Evolutionary conservation across 2,113 vertebrate species (phyloP).

Genomic region (Syngnathus floridae): DNA sequence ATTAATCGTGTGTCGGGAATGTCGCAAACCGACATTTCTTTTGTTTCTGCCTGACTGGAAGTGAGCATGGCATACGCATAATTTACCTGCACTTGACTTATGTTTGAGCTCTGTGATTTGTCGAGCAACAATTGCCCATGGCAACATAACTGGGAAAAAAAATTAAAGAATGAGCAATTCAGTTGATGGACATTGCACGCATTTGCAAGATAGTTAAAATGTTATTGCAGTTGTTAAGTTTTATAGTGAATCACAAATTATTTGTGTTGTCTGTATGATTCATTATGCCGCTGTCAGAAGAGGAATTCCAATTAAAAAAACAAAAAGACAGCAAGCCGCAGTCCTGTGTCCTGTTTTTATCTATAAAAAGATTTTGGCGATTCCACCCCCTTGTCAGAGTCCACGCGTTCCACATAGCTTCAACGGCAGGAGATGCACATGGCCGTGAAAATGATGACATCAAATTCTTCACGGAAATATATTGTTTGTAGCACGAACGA

Average conservation of each 20-base stretch:
- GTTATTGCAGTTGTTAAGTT: conserved; percentile 4
- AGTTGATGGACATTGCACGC: not conserved
- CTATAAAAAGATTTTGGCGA: conserved; percentile 27
- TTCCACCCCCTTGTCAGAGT: conserved; percentile 25
- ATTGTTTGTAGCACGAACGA: conserved; percentile 6
- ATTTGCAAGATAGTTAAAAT: not conserved
- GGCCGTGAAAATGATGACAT: conserved; percentile 30
- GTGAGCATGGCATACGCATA: not conserved
- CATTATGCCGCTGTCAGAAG: not conserved
- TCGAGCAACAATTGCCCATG: not conserved
- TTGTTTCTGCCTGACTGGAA: not conserved
- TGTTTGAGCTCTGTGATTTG: not conserved
- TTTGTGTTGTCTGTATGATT: conserved; percentile 2
- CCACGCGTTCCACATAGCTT: conserved; percentile 33
- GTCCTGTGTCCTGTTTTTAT: not conserved
- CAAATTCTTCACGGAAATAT: conserved; percentile 11
- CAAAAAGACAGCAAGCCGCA: not conserved
- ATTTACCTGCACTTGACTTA: not conserved
- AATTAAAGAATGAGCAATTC: not conserved
- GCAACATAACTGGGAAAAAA: not conserved
- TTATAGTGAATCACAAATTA: not conserved
- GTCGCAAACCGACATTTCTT: not conserved
- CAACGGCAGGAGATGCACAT: conserved; percentile 20
- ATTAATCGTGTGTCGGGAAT: not conserved
- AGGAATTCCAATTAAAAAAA: not conserved